Percentiles rank a stretch among this genome's conserved stretches.
These are phyloP conservation scores for Anadara kagoshimensis DNA, from an alignment of 1,140 invertebrate genomes.

Conservation along the genomic window DNA sequence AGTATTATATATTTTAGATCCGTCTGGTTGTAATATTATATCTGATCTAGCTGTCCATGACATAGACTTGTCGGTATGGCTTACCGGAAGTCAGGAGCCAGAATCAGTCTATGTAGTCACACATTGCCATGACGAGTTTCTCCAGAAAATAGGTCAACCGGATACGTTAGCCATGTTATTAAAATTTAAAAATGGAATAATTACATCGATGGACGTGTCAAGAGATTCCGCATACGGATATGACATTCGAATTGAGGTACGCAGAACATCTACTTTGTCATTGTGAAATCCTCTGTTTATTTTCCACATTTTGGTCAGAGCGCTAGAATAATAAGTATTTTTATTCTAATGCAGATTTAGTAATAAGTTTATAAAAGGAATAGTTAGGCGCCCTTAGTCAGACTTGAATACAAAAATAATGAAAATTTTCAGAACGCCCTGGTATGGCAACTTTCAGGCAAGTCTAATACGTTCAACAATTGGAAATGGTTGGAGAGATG, in stretches of 20 bases:
- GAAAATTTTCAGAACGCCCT: too few relatives aligned
- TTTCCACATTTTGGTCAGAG: too few relatives aligned
- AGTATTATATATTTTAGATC: slow-evolving; percentile 36
- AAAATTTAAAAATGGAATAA: slow-evolving; percentile 50
- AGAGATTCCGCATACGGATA: slow-evolving; percentile 53
- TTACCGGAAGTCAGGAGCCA: slow-evolving; percentile 42
- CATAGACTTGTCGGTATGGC: slow-evolving; percentile 55
- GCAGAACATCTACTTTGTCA: too few relatives aligned
- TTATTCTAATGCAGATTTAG: too few relatives aligned
- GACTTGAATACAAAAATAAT: too few relatives aligned
- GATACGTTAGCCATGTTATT: slow-evolving; percentile 45
- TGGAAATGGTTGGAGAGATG: too few relatives aligned
- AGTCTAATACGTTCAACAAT: too few relatives aligned
- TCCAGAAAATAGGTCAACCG: slow-evolving; percentile 40
- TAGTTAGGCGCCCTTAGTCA: too few relatives aligned
- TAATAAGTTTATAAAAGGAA: too few relatives aligned
- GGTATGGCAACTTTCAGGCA: too few relatives aligned
- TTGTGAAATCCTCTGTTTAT: too few relatives aligned
- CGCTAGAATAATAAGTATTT: too few relatives aligned
- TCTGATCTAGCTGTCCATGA: slow-evolving; percentile 54
- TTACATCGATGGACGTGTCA: slow-evolving; percentile 47
- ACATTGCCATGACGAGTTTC: slow-evolving; percentile 48
- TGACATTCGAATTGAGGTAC: slow-evolving; percentile 57
- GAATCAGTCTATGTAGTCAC: slow-evolving; percentile 52
- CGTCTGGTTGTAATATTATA: slow-evolving; percentile 51